Evolutionary conservation across 2,888 invertebrate species (phyloP), one percentile per base, ranked within the genome.

Genomic region (Trichogramma dendrolimi): DNA sequence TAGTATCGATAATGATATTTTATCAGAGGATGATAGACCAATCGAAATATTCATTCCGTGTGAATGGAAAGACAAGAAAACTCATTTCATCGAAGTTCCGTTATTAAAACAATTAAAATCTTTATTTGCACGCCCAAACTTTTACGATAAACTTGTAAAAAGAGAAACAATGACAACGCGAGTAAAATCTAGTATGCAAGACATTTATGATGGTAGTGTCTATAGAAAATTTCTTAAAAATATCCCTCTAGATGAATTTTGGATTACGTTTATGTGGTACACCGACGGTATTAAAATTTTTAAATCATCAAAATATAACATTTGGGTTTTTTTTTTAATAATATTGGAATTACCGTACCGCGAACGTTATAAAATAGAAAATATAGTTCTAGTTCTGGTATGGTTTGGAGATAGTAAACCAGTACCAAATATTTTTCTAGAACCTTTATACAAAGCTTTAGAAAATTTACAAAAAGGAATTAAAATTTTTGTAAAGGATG

Each of bases 281-380:
- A 41, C 50, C 10, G 61, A 65, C 60, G 66, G 64, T 5, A 56
- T 65, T 44, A 59, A 55, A 55, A 54, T 67, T 41, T 65, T 62
- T 48, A 57, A 53, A 60, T 67, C 66, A 6, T 57, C 56, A n/a
- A 55, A 55, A n/a, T 63, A 39, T 43, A 57, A 49, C 53, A 59
- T 66, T 11, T 67, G 66, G 66, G 66, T 64, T 14, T 54, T 67
- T 27, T 67, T 52, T 58, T 43, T 64, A 39, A 56, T 64, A 27
- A 62, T 66, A 27, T 62, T 66, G 38, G 67, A 66, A 51, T 50
- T 67, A 40, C 62, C 62, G 41, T 66, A 60, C 49, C 43, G 44
- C 6, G 55, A 64, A 7, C 41, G 67, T 48, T 58, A 27, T 6
- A 62, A 56, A 60, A 46, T 60, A 42, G 61, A 67, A 62, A 67